Evolutionary conservation across 2,888 invertebrate genomes (phyloP).

Genomic region (Thecophora atra): DNA sequence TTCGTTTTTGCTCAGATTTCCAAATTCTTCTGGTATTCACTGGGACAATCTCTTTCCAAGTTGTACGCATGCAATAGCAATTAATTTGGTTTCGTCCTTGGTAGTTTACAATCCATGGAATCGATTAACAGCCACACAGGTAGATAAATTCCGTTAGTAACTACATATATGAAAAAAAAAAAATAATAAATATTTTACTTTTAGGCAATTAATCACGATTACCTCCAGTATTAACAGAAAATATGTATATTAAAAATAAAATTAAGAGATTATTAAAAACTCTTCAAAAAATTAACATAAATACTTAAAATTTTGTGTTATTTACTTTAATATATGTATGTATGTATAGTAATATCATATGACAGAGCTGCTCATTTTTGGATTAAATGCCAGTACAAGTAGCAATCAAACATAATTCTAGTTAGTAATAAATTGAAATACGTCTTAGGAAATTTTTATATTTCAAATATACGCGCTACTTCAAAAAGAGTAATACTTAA

Average conservation of each 20-base stretch:
- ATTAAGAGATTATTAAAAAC: neutral
- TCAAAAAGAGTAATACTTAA: too few relatives aligned
- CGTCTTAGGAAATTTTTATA: too few relatives aligned
- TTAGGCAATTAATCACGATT: constrained; percentile 60
- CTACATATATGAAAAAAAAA: neutral
- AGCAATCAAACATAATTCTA: too few relatives aligned
- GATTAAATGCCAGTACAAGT: too few relatives aligned
- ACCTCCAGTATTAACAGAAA: constrained; percentile 49
- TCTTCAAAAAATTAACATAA: neutral
- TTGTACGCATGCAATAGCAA: constrained; percentile 73
- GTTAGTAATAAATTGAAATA: too few relatives aligned
- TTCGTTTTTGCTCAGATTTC: constrained; percentile 67
- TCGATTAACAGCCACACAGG: constrained; percentile 79
- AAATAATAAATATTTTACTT: constrained; percentile 41
- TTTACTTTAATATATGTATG: too few relatives aligned
- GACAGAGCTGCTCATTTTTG: too few relatives aligned
- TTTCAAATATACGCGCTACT: too few relatives aligned
- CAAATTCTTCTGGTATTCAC: constrained; percentile 79
- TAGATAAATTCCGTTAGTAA: constrained; percentile 53
- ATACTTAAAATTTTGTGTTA: neutral
- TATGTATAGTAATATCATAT: too few relatives aligned
- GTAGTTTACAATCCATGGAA: constrained; percentile 82
- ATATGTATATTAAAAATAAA: constrained; percentile 42
- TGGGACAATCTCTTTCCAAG: constrained; percentile 85
- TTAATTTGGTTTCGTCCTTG: constrained; percentile 80